These are phyloP conservation scores for Tetragnatha versicolor DNA, from an alignment of 1,140 invertebrate genomes.

Conservation along the genomic window DNA sequence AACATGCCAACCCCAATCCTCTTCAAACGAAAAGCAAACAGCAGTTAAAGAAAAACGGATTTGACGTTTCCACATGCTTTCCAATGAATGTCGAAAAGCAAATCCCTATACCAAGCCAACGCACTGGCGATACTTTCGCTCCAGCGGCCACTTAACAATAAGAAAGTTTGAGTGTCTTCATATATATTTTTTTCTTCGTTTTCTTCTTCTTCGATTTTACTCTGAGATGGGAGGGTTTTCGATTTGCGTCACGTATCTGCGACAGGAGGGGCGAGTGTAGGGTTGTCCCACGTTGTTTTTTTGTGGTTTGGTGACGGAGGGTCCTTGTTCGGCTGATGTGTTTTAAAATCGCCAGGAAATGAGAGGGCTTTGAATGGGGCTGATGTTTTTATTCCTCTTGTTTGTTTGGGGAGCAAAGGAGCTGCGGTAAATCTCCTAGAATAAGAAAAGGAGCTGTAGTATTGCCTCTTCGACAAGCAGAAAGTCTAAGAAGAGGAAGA, in stretches of 20 bases:
- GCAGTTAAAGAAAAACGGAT: slow-evolving; percentile 42
- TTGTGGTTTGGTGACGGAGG: neutral
- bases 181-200: slow-evolving; percentile 4
- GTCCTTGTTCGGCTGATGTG: slow-evolving; percentile 30
- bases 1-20: neutral
- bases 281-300: neutral
- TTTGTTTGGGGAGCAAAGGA: too few species aligned
- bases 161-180: slow-evolving; percentile 35
- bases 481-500: too few species aligned
- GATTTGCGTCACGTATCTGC: slow-evolving; percentile 33
- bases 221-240: neutral
- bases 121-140: slow-evolving; percentile 32
- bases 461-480: too few species aligned
- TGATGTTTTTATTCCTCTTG: neutral
- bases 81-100: slow-evolving; percentile 28
- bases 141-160: slow-evolving; percentile 33
- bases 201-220: slow-evolving; percentile 5
- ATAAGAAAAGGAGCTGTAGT: too few species aligned
- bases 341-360: slow-evolving; percentile 36
- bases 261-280: slow-evolving; percentile 28
- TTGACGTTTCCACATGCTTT: slow-evolving; percentile 46
- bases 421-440: too few species aligned
- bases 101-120: slow-evolving; percentile 36
- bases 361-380: slow-evolving; percentile 19
- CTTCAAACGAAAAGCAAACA: slow-evolving; percentile 30